These are phyloP conservation scores for Hydractinia symbiolongicarpus DNA, from an alignment of 30 jellyfish, hydroid and myxozoan species.

Conservation along the genomic window DNA sequence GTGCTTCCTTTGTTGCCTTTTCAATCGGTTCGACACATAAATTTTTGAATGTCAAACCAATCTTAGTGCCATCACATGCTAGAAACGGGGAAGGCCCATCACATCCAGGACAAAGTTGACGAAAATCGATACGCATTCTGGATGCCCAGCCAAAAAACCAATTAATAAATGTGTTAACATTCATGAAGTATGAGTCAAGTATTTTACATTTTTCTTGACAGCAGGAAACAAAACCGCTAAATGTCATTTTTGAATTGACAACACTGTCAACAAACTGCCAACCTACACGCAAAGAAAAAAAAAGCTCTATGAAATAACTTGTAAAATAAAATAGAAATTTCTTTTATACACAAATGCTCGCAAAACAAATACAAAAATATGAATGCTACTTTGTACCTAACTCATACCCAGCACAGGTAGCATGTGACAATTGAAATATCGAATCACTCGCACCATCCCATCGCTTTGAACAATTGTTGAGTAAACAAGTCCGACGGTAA, in stretches of 20 bases:
- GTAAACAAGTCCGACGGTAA: background rate
- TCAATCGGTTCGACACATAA: constrained; percentile 16
- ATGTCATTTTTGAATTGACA: constrained; percentile 7
- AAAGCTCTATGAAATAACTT: background rate
- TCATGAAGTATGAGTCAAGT: constrained; percentile 2
- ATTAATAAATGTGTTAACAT: constrained; percentile 9
- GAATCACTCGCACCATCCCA: background rate
- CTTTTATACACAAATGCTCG: background rate
- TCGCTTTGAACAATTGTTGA: background rate
- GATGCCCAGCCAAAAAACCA: constrained; percentile 35
- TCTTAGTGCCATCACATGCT: constrained; percentile 26
- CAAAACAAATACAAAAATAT: background rate
- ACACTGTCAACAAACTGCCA: constrained; percentile 24
- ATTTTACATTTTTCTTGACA: background rate
- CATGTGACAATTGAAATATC: background rate
- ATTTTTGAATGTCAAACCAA: constrained; percentile 16
- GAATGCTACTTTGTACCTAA: background rate
- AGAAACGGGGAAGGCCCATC: background rate
- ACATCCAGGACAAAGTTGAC: constrained; percentile 11
- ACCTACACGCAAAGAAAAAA: background rate
- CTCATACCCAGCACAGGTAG: background rate
- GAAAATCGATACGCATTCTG: constrained; percentile 16
- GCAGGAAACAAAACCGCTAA: constrained; percentile 15
- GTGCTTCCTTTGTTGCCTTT: background rate
- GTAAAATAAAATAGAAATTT: too few species aligned